These are phyloP conservation scores for Edolisoma coerulescens DNA, from an alignment of 2,113 vertebrate species.

Conservation along the genomic window DNA sequence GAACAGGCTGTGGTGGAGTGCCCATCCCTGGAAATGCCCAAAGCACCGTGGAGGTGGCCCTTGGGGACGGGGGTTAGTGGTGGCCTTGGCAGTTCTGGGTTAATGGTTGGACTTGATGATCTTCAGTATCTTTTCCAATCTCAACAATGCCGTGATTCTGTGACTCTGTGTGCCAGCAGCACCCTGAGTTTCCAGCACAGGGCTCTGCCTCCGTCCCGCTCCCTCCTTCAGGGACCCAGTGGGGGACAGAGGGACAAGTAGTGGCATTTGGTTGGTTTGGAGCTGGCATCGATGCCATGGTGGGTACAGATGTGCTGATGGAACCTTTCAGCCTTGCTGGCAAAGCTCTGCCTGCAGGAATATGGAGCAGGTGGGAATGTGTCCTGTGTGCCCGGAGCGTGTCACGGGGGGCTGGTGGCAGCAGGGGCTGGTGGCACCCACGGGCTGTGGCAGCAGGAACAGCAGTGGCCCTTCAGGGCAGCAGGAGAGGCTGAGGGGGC, in stretches of 20 bases:
- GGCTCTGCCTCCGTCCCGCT: background rate
- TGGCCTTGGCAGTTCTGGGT: background rate
- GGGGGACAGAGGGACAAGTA: accelerated
- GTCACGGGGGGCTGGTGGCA: background rate
- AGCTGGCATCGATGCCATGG: accelerated
- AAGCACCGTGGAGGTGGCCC: background rate
- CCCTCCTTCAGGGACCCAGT: background rate
- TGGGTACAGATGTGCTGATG: background rate
- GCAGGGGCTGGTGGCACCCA: background rate
- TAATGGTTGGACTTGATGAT: background rate
- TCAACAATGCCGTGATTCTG: background rate
- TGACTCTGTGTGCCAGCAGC: background rate
- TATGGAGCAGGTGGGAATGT: accelerated
- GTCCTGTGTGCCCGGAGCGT: accelerated
- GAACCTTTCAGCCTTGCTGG: background rate
- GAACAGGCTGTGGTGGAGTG: background rate
- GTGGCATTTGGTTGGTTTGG: background rate
- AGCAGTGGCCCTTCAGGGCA: background rate
- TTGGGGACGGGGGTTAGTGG: accelerated
- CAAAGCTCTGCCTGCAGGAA: background rate
- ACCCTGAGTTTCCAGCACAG: background rate
- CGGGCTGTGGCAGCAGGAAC: background rate
- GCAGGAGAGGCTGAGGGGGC: background rate
- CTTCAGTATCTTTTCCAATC: background rate
- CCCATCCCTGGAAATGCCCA: background rate